Conservation (phyloP, 2,797 vertebrate species). For the Anolis apletophallus region DNA sequence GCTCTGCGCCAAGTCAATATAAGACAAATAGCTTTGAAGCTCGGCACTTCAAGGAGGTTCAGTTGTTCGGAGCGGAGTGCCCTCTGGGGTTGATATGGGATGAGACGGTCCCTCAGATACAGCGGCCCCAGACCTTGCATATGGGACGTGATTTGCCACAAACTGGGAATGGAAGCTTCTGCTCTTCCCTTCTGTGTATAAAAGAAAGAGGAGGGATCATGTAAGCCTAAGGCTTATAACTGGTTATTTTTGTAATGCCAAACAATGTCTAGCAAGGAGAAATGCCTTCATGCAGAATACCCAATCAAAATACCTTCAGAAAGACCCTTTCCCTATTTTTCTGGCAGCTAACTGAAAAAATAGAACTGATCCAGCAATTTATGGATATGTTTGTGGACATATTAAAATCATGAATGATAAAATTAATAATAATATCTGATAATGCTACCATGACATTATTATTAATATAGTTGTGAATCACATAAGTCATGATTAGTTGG, state of each 20-base stretch:
- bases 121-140: no score
- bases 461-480: not conserved
- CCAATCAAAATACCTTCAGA: not conserved
- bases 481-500: no score
- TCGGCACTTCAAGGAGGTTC: no score
- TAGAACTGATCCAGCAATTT: not conserved
- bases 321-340: not conserved
- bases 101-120: no score
- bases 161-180: not conserved
- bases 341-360: slow-evolving; percentile 23
- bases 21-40: no score
- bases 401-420: no score
- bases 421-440: slow-evolving; percentile 39
- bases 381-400: no score
- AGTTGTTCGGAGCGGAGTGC: no score
- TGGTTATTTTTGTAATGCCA: not conserved
- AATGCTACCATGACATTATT: not conserved
- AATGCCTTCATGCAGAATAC: not conserved
- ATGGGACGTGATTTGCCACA: not conserved
- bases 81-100: no score
- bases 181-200: not conserved
- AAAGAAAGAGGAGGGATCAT: not conserved
- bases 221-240: not conserved
- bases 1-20: no score
- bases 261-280: not conserved